A percentile compares a stretch with the other conserved stretches of the same genome.
Evolutionary conservation across 2,888 invertebrate genomes (phyloP).

Genomic region (Zaprionus obscuricornis): DNA sequence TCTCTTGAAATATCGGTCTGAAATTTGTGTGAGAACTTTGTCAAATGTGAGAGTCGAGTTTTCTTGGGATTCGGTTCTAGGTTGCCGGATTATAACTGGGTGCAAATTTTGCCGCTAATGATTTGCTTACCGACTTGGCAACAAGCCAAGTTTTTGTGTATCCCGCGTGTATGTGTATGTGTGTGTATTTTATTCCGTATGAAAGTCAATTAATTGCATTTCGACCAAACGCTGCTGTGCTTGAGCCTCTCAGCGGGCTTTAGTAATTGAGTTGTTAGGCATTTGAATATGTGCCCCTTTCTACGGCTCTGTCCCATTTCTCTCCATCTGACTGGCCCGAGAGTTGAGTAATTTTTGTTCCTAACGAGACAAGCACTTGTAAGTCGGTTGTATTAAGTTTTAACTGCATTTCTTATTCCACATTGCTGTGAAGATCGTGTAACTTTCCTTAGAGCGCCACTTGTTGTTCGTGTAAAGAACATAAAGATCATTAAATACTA

Average conservation of each 20-base stretch:
- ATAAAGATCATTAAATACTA: too few relatives aligned
- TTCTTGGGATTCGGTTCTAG: slow-evolving; percentile 6
- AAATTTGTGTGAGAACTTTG: slow-evolving; percentile 74
- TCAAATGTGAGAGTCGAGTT: slow-evolving; percentile 29
- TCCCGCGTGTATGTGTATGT: slow-evolving; percentile 3
- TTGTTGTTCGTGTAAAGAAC: too few relatives aligned
- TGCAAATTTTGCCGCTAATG: slow-evolving; percentile 65
- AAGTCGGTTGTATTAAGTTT: slow-evolving; percentile 1
- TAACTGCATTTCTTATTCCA: neutral
- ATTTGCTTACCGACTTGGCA: slow-evolving; percentile 70
- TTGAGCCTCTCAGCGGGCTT: slow-evolving; percentile 43
- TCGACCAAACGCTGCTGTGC: slow-evolving; percentile 38
- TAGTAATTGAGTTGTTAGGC: slow-evolving; percentile 61
- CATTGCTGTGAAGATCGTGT: neutral
- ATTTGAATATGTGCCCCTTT: slow-evolving; percentile 22
- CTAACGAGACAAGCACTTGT: slow-evolving; percentile 36
- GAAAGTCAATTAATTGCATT: slow-evolving; percentile 60
- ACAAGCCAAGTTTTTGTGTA: slow-evolving; percentile 32
- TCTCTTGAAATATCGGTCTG: slow-evolving; percentile 29
- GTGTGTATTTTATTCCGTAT: slow-evolving; percentile 1
- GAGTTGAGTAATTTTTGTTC: slow-evolving; percentile 43
- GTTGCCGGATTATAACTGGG: slow-evolving; percentile 63
- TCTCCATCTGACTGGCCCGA: neutral
- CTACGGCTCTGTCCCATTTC: neutral
- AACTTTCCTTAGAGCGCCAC: neutral